Evolutionary conservation across 2,888 invertebrate species (phyloP), one percentile per base, ranked within the genome.

Genomic region (Troglohyphantes excavatus): DNA sequence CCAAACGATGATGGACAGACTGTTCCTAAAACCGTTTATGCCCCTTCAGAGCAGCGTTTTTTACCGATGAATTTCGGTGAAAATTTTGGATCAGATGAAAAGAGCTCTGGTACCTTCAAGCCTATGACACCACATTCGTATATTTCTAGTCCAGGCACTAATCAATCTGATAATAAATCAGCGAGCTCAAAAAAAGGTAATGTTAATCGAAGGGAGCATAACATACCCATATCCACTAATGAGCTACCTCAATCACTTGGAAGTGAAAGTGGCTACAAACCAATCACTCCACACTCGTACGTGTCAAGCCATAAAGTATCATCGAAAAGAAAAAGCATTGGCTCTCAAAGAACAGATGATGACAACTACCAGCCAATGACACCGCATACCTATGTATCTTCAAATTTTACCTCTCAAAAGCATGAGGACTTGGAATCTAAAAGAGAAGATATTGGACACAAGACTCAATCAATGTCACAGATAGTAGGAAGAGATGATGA

Each of bases 51-150:
- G 13, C 53, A 53, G 17, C 13, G 2, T 29, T 27, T 29, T n/a
- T 17, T 63, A 13, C 46, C 23, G n/a, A 53, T 19, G 13, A 23
- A 72, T 72, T n/a, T 46, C 7, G 17, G 26, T n/a, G 46, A n/a
- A 6, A 33, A 72, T 26, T 46, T 46, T 72, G n/a, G 46, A 6
- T 23, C 39, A 17, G n/a, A 72, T 23, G 72, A 46, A 26, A 46
- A 13, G 1, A 46, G 46, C n/a, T 46, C 72, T 1, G 26, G 9
- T n/a, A 46, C 17, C 19, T 79, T 78, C 17, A n/a, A 39, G 11
- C 78, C 78, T 5, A 78, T 79, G 79, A 59, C 79, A 7, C 65
- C 63, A 17, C 59, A 63, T 19, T 81, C 79, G 5, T 26, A 67
- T 72, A 1, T 73, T 19, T 87, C 87, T 33, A 75, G 26, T 39